Evolutionary conservation across 2,113 vertebrate species (phyloP), one percentile per base, ranked within the genome.

Genomic region (Numida meleagris): DNA sequence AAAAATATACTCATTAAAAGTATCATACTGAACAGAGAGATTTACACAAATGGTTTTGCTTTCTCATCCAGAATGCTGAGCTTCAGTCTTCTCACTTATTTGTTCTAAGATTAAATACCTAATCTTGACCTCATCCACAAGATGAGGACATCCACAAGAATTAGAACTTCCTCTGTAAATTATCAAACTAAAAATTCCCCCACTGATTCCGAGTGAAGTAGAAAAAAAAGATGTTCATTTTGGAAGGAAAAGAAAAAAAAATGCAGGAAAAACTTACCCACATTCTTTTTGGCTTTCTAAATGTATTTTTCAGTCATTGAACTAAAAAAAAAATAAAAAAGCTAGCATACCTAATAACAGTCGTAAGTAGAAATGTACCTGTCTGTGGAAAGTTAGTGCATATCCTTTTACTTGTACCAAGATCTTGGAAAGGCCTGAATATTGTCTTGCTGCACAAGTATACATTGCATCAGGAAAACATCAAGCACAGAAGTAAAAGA

Each of bases 391-490:
- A 94, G 12, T 4, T 42, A 82, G 31, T 27, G 12, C 61, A 43
- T 65, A 73, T 55, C 58, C 21, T 92, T 95, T 77, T 91, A 96
- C 90, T 95, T 86, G 53, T 58, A 88, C 62, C 29, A 82, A 86
- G 76, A 40, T 61, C 59, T 85, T 74, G 50, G 58, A 88, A 89
- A 76, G 23, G 16, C 53, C 58, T 88, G 72, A 84, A 55, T 53
- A 43, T 33, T 5, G 1, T 62, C 63, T 88, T 83, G 51, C 40
- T 88, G n/a, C 33, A 58, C 36, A 86, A 71, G 88, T 77, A 79
- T 50, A 50, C 45, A 48, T 93, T 53, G 73, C 15, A 88, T 86
- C 23, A 93, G 45, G 43, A 81, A 92, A 91, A 83, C 14, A 68
- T 73, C 74, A 86, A 84, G 43, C 5, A 48, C 0, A 86, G 16